Evolutionary conservation across 2,797 vertebrate species (phyloP), one percentile per base, ranked within the genome.

Genomic region (Cryptoblepharus egeriae): DNA sequence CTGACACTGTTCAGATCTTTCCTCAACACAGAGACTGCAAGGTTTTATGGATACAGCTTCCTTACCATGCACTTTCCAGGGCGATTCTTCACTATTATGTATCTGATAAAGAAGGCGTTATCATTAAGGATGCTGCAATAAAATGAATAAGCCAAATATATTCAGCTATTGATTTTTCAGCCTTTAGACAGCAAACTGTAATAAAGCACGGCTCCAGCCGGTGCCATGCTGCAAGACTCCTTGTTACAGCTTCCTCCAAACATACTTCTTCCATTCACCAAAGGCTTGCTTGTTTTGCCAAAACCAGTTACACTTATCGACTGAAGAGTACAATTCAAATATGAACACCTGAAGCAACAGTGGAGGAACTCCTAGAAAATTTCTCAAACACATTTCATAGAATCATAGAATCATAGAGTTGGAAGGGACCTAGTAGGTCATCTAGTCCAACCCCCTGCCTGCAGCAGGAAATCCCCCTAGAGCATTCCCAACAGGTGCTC

Each of bases 1-100:
- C 76, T 55, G 12, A 78, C 72, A 76, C 0, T 10, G 75, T 83
- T 87, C 71, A 81, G 2, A 22, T 58, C 1, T 35, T 74, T 70
- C 76, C 75, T 30, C 55, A 18, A 37, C n/a, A 79, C 78, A 78
- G 16, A 7, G 16, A 80, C 75, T 7, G 22, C 2, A 24, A 20
- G 77, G 84, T 80, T 75, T 73, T 49, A 37, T 30, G 39, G 49
- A 68, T 77, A n/a, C n/a, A 37, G 0, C 9, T 63, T 89, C 87
- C n/a, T 84, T 28, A 28, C 16, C 35, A 28, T 32, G 84, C 61
- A 13, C 61, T 83, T 85, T 71, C 28, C 24, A 37, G 13, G 18
- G 55, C 12, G 7, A 39, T 71, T 26, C 28, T 30, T 49, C 28
- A 49, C 18, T n/a, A 42, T 24, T 24, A 58, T 58, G 57, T 15